Evolutionary conservation across 1,140 invertebrate genomes (phyloP).

Genomic region (Meloidogyne chitwoodi): DNA sequence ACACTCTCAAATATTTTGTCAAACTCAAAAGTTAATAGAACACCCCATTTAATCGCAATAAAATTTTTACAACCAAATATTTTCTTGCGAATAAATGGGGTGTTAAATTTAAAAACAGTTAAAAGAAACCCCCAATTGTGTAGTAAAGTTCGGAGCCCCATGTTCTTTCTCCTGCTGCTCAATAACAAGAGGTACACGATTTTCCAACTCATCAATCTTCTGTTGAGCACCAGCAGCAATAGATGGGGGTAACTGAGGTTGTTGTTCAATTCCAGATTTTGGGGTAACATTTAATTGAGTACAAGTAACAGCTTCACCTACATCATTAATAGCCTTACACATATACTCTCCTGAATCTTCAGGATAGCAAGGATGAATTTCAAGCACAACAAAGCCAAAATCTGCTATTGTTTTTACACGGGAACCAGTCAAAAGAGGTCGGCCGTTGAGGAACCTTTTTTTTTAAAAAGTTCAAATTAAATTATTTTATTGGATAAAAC

Average conservation of each 20-base stretch:
- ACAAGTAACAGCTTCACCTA: conserved; percentile 86
- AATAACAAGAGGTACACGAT: conserved; percentile 67
- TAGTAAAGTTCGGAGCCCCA: conserved; percentile 85
- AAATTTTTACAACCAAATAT: too few species aligned
- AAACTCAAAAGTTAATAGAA: too few species aligned
- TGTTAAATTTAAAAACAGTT: too few species aligned
- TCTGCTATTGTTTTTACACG: conserved; percentile 90
- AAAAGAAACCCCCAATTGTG: conserved; percentile 67
- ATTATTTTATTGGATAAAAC: too few species aligned
- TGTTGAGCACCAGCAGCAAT: conserved; percentile 82
- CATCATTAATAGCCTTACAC: conserved; percentile 72
- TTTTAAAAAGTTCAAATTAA: conserved; percentile 26
- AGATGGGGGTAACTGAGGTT: conserved; percentile 82
- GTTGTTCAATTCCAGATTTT: conserved; percentile 82
- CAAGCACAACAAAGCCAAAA: conserved; percentile 78
- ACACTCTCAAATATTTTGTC: too few species aligned
- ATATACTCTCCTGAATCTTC: conserved; percentile 89
- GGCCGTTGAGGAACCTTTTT: conserved; percentile 53
- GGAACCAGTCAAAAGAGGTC: conserved; percentile 64
- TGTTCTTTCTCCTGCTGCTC: conserved; percentile 67
- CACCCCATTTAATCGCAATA: too few species aligned
- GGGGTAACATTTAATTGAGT: conserved; percentile 76
- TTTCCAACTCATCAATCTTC: conserved; percentile 86
- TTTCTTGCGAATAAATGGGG: too few species aligned
- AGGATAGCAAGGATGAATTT: conserved; percentile 79